A percentile compares a stretch with the other conserved stretches of the same genome.
Conservation (phyloP, 2,113 vertebrate species). For the Saccopteryx bilineata region DNA sequence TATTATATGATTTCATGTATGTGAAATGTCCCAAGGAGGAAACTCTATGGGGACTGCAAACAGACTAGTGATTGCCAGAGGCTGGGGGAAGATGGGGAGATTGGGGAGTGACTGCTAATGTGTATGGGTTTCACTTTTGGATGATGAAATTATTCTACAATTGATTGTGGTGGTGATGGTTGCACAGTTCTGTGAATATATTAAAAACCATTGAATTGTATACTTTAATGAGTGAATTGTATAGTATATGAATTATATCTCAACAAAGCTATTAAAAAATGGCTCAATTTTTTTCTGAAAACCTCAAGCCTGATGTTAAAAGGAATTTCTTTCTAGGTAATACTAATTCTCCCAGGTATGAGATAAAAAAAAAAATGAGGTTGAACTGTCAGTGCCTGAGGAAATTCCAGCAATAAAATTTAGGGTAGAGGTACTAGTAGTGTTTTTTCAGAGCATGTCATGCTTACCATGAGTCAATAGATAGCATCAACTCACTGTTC, state of each 20-base stretch:
- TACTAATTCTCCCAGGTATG: neutral
- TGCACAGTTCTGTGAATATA: neutral
- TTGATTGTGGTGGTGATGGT: neutral
- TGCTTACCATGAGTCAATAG: neutral
- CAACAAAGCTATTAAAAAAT: neutral
- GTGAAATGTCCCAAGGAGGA: neutral
- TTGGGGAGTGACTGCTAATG: neutral
- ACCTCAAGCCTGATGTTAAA: neutral
- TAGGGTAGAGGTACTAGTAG: neutral
- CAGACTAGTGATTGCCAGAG: neutral
- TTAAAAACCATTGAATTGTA: neutral
- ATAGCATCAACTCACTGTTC: neutral
- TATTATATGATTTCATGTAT: neutral
- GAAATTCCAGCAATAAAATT: neutral
- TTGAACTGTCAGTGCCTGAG: neutral
- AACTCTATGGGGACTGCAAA: neutral
- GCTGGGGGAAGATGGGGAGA: neutral
- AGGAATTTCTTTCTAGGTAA: neutral
- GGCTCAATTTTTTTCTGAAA: neutral
- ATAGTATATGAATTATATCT: neutral
- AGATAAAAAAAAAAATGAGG: neutral
- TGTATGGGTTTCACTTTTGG: neutral
- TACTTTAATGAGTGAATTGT: neutral
- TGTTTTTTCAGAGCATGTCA: neutral
- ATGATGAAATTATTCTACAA: neutral